Evolutionary conservation across 2,797 vertebrate species (phyloP).

Genomic region (Oceanodroma leucorhoa): DNA sequence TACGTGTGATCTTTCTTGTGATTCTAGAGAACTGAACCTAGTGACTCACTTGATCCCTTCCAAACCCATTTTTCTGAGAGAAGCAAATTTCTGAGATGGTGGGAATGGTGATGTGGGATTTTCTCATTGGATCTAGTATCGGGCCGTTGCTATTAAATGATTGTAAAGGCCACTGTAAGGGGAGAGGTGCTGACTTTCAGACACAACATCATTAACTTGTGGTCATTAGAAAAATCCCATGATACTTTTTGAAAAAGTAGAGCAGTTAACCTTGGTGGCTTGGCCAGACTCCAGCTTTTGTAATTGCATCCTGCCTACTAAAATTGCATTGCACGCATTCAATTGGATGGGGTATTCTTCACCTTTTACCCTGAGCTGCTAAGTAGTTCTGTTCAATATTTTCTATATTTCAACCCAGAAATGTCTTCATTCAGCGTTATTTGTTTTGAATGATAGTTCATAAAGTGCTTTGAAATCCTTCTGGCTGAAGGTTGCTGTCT

Average conservation of each 20-base stretch:
- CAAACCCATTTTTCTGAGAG: neutral
- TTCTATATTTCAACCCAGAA: constrained; percentile 49
- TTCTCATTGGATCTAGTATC: neutral
- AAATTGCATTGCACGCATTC: constrained; percentile 16
- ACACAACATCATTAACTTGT: constrained; percentile 53
- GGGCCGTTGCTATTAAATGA: neutral
- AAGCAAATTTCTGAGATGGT: neutral
- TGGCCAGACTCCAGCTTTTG: constrained; percentile 56
- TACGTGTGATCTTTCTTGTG: neutral
- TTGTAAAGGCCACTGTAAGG: constrained; percentile 36
- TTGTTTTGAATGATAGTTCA: constrained; percentile 35
- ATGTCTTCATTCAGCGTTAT: constrained; percentile 6
- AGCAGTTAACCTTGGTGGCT: constrained; percentile 63
- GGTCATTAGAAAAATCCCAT: constrained; percentile 59
- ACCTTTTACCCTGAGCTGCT: constrained; percentile 44
- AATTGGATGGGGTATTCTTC: neutral
- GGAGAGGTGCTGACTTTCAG: constrained; percentile 50
- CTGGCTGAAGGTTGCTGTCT: constrained; percentile 32
- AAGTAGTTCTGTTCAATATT: constrained; percentile 38
- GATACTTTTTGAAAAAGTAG: constrained; percentile 45
- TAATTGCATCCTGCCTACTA: constrained; percentile 55
- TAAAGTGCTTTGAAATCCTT: constrained; percentile 41
- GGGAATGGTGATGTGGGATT: neutral
- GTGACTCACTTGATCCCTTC: neutral
- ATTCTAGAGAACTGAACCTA: neutral